Conservation (phyloP, 2,888 invertebrate species). For the Macroteleia sp. region DNA sequence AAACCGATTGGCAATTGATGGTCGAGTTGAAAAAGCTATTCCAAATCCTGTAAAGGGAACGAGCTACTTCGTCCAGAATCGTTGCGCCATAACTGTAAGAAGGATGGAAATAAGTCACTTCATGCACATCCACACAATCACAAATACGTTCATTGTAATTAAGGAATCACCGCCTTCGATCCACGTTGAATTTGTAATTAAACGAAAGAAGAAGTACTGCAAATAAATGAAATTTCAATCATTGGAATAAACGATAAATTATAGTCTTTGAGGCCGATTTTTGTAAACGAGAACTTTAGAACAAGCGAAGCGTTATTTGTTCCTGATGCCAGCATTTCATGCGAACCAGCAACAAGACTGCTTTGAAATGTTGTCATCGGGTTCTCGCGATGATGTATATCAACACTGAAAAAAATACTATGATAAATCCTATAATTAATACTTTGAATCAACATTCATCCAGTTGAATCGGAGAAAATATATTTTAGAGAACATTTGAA, state of each 20-base stretch:
- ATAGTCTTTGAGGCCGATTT: too few species aligned
- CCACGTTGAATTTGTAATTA: slow-evolving; percentile 26
- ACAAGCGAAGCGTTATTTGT: too few species aligned
- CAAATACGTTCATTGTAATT: slow-evolving; percentile 45
- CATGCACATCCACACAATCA: slow-evolving; percentile 24
- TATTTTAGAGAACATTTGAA: too few species aligned
- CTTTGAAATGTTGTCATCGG: too few species aligned
- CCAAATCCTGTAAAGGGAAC: slow-evolving; percentile 91
- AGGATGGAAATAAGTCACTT: slow-evolving; percentile 23
- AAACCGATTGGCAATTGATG: slow-evolving; percentile 99
- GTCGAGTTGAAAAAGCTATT: slow-evolving; percentile 99
- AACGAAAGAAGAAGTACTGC: slow-evolving; percentile 10
- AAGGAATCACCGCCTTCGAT: slow-evolving; percentile 26
- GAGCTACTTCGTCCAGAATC: neutral
- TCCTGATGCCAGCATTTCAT: too few species aligned
- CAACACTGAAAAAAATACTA: too few species aligned
- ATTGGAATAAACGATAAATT: too few species aligned
- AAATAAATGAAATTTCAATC: too few species aligned
- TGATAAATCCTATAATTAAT: too few species aligned
- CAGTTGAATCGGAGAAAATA: too few species aligned
- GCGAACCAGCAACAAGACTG: too few species aligned
- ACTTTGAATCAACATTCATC: too few species aligned
- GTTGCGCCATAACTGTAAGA: slow-evolving; percentile 33
- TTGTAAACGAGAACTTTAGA: slow-evolving; percentile 38
- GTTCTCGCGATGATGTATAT: slow-evolving; percentile 2